Percentiles rank a stretch among this genome's conserved stretches.
These are phyloP conservation scores for Periophthalmodon schlosseri DNA, from an alignment of 2,113 vertebrate species.

Conservation along the genomic window DNA sequence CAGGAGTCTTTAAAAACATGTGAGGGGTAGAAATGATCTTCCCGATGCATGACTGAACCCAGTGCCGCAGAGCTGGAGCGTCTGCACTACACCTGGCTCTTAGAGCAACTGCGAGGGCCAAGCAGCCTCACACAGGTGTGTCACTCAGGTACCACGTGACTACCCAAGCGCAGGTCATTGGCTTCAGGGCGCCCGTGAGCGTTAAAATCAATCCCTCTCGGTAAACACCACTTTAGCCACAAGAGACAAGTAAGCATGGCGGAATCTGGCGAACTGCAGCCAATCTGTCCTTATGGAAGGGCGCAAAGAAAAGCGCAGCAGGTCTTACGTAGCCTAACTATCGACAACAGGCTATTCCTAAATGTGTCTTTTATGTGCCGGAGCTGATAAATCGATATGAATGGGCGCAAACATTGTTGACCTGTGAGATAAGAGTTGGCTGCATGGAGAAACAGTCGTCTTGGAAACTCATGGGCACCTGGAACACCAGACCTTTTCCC, in stretches of 20 bases:
- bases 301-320: slow-evolving; percentile 16
- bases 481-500: slow-evolving; percentile 75
- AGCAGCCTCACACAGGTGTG: slow-evolving; percentile 73
- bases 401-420: slow-evolving; percentile 74
- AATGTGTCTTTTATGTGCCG: slow-evolving; percentile 65
- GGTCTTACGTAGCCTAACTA: slow-evolving; percentile 15
- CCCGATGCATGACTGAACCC: slow-evolving; percentile 87
- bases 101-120: slow-evolving; percentile 65
- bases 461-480: slow-evolving; percentile 82
- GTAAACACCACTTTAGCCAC: slow-evolving; percentile 69
- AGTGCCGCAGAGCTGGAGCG: slow-evolving; percentile 47
- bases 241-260: slow-evolving; percentile 34
- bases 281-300: not conserved
- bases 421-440: slow-evolving; percentile 81
- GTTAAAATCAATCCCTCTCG: slow-evolving; percentile 74
- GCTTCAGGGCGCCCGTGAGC: slow-evolving; percentile 54
- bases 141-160: slow-evolving; percentile 80
- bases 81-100: slow-evolving; percentile 63
- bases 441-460: slow-evolving; percentile 78
- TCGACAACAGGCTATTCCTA: slow-evolving; percentile 49
- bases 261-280: slow-evolving; percentile 22
- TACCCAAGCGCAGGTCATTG: slow-evolving; percentile 65
- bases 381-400: slow-evolving; percentile 79
- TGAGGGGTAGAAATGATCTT: slow-evolving; percentile 88
- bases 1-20: slow-evolving; percentile 94